These are phyloP conservation scores for Meteorus sp. DNA, from an alignment of 1,140 invertebrate genomes.

Conservation along the genomic window DNA sequence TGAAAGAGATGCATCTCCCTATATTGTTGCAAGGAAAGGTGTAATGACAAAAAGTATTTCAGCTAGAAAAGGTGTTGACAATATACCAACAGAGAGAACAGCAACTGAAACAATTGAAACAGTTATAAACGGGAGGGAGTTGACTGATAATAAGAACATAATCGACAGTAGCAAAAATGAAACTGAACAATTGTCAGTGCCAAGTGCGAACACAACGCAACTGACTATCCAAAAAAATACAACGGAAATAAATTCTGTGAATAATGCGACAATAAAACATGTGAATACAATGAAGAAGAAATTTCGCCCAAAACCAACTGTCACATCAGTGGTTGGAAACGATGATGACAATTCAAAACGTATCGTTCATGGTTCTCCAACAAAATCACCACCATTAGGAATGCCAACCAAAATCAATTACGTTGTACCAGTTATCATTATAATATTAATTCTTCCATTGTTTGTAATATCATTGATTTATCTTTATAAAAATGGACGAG, in stretches of 20 bases:
- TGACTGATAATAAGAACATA: too few relatives aligned
- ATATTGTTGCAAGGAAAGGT: too few relatives aligned
- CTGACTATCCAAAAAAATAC: not conserved
- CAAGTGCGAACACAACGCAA: too few relatives aligned
- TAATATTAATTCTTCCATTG: conserved; percentile 67
- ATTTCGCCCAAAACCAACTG: not conserved
- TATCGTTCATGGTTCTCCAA: not conserved
- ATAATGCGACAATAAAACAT: too few relatives aligned
- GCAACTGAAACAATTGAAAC: too few relatives aligned
- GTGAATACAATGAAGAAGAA: not conserved
- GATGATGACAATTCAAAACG: not conserved
- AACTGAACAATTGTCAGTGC: too few relatives aligned
- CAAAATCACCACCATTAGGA: conserved; percentile 30
- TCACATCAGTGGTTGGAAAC: not conserved
- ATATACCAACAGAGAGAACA: too few relatives aligned
- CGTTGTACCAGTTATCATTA: conserved; percentile 68
- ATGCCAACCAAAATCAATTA: conserved; percentile 59
- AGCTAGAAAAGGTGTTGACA: too few relatives aligned
- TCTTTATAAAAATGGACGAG: conserved; percentile 66
- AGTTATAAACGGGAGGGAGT: too few relatives aligned
- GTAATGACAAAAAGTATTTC: too few relatives aligned
- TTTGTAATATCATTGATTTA: conserved; percentile 64
- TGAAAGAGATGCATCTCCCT: too few relatives aligned
- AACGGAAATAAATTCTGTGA: not conserved
- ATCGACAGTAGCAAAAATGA: too few relatives aligned